Base-by-base conservation (phyloP, 2,113 vertebrate genomes). In the Orientallactaga bullata region DNA sequence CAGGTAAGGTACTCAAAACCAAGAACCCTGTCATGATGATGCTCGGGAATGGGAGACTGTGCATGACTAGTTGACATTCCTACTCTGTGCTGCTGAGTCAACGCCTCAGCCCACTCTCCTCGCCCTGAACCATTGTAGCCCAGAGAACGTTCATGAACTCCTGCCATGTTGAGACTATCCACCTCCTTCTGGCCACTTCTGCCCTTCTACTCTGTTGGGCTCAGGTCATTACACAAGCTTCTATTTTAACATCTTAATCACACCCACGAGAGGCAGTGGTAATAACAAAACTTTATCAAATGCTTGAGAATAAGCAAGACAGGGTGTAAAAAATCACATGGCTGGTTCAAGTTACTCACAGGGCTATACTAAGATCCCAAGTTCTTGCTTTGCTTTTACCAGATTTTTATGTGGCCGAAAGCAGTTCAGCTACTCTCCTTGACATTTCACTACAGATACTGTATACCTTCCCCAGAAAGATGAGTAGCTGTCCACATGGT, bases 221-320 rank as follows among this genome's bases (percentile, higher is more conserved):
- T 89, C 28, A 81, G 47, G 12, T 13, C 39, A 10, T 10, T 12
- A 23, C 32, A 74, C 71, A 71, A 81, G 9, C 12, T 69, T 65
- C 32, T 72, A 30, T 42, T 68, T 73, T 80, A 71, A 61, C 20
- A 65, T 61, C 13, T 0, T 23, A 86, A 86, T 18, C 60, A 66
- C 3, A 61, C 21, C 21, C 91, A 94, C 11, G 55, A 1, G 32
- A 72, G 5, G 18, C 12, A n/a, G 26, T 28, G 23, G 4, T 85
- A 47, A 65, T 74, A 85, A 85, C 35, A 90, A 88, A 73, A 92
- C 65, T 47, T 87, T 58, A 82, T 42, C 61, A 94, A 90, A 73
- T 85, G 55, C 21, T 87, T 95, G 20, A 10, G 5, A 76, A 61
- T 83, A 71, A 69, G 42, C 35, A 90, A 93, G 88, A 90, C 26